phyloP scores from a whole-genome alignment of 1,140 invertebrate genomes.

The Sycophila sp. region DNA sequence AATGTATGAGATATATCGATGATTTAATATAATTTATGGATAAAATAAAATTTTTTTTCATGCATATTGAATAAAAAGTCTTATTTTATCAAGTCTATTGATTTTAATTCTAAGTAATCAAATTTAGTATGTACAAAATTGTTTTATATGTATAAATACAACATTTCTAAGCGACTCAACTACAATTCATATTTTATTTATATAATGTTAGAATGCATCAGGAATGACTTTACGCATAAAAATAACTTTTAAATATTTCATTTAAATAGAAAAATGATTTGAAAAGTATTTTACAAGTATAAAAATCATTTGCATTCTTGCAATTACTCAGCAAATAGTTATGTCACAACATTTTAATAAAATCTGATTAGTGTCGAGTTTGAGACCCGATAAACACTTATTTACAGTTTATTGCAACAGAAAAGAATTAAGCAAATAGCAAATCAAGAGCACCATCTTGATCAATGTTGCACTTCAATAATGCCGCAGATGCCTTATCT shows the following conservation, averaged over 20 bases:
- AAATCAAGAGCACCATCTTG: constrained; percentile 87
- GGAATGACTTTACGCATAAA: constrained; percentile 12
- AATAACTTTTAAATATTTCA: constrained; percentile 24
- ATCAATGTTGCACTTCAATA: constrained; percentile 82
- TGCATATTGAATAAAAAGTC: constrained; percentile 25
- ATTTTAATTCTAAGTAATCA: constrained; percentile 35
- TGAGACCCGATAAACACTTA: constrained; percentile 24
- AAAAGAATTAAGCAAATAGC: constrained; percentile 75
- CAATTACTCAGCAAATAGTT: constrained; percentile 26
- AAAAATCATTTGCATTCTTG: constrained; percentile 28
- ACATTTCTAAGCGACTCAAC: constrained; percentile 30
- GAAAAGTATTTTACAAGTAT: constrained; percentile 33
- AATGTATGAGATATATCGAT: constrained; percentile 16
- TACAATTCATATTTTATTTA: neutral
- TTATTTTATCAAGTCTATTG: constrained; percentile 15
- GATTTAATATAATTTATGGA: constrained; percentile 19
- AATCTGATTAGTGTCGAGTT: constrained; percentile 31
- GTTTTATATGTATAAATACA: constrained; percentile 41
- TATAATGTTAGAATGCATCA: constrained; percentile 4
- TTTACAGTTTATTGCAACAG: constrained; percentile 34
- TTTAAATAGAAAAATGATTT: constrained; percentile 26
- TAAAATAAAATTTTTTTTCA: neutral
- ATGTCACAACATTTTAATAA: constrained; percentile 31
- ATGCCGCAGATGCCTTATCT: constrained; percentile 76
- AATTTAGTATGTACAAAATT: constrained; percentile 45